Base-by-base conservation (phyloP, 1,140 invertebrate genomes). In the Phymastichus coffea region DNA sequence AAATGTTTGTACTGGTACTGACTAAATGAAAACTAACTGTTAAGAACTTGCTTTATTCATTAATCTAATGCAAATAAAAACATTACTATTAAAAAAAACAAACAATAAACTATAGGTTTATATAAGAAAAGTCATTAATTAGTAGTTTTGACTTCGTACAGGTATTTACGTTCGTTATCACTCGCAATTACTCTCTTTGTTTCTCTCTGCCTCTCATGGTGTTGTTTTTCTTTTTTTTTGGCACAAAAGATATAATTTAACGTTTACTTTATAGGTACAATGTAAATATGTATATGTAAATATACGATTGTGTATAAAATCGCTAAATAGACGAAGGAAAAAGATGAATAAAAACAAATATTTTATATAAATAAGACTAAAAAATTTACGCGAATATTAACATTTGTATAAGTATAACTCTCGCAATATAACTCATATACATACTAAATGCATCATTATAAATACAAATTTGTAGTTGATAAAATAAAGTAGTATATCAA, bases 1-100 rank as follows among this genome's bases (percentile, higher is more conserved):
- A 74, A 78, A 78, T 78, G 74, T 80, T 80, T 80, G 79, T 80
- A 80, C 79, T 80, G 78, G 66, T 77, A 78, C 76, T 79, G 78
- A 79, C 78, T 80, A 80, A 78, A 76, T 68, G 68, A 78, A 68
- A 68, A 70, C 72, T 69, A 73, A 76, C 70, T 59, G 46, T 72
- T 67, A 71, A 66, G 61, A 63, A n/a, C n/a, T 67, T 65, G 56
- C 47, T 57, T 47, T 20, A 28, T 49, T 56, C 26, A 28, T 40
- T 66, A 67, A 22, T 28, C 49, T 26, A 56, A 51, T 40, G 20
- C 51, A 55, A 61, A 55, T 33, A 63, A 57, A 63, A 59, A 63
- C 52, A 59, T 63, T 44, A 47, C 56, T 48, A 51, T 58, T 23
- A 53, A 54, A 41, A 54, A 40, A 46, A 60, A 60, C 51, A 60